phyloP scores from a whole-genome alignment of 2,797 vertebrate species.

The Acipenser oxyrinchus region DNA sequence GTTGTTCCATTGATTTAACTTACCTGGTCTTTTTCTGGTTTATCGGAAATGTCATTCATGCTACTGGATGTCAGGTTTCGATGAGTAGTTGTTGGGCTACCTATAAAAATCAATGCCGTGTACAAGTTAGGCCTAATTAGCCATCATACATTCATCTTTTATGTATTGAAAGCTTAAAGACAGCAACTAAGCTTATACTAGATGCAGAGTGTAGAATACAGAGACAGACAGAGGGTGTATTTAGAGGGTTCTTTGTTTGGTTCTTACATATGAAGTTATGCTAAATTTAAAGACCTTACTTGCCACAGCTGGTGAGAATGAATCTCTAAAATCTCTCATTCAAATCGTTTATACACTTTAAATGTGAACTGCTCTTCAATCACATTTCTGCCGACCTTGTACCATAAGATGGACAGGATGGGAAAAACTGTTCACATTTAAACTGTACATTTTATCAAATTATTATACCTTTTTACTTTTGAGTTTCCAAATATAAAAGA shows the following conservation, averaged over 20 bases:
- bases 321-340: no score
- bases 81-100: constrained; percentile 80
- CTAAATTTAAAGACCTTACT: constrained; percentile 5
- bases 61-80: constrained; percentile 84
- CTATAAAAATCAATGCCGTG: constrained; percentile 47
- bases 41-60: constrained; percentile 92
- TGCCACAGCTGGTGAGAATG: neutral
- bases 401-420: no score
- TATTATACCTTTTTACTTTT: no score
- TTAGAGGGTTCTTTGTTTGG: constrained; percentile 4
- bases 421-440: no score
- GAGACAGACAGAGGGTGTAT: constrained; percentile 11
- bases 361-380: no score
- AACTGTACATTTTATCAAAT: no score
- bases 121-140: neutral
- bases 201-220: constrained; percentile 24
- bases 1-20: constrained; percentile 27
- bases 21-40: constrained; percentile 96
- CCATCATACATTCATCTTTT: neutral
- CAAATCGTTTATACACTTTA: no score
- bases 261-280: neutral
- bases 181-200: constrained; percentile 34
- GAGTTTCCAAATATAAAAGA: no score
- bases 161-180: constrained; percentile 20
- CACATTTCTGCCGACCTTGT: no score